Evolutionary conservation across 2,888 invertebrate genomes (phyloP).

Genomic region (Cordilura impudica): DNA sequence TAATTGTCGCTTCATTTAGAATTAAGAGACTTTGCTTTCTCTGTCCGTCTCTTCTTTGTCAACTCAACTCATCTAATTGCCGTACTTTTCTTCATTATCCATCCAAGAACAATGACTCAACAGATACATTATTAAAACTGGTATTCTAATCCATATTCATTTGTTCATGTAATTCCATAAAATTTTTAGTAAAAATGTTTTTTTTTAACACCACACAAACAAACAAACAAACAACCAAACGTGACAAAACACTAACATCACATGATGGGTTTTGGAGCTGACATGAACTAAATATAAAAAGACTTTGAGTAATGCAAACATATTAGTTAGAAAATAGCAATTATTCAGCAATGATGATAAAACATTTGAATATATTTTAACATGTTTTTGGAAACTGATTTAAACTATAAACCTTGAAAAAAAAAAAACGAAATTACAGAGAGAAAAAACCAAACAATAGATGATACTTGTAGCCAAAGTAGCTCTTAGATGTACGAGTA

Average conservation of each 20-base stretch:
- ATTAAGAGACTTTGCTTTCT: too few relatives aligned
- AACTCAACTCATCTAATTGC: too few relatives aligned
- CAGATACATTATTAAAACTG: not conserved
- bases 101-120: too few relatives aligned
- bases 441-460: not conserved
- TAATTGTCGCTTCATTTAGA: too few relatives aligned
- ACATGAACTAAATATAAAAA: not conserved
- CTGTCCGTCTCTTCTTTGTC: too few relatives aligned
- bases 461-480: too few relatives aligned
- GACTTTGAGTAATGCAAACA: conserved; percentile 25
- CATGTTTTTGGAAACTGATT: not conserved
- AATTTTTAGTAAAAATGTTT: conserved; percentile 23
- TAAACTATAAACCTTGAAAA: not conserved
- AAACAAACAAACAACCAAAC: conserved; percentile 1
- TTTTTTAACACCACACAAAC: conserved; percentile 34
- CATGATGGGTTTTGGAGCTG: not conserved
- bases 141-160: conserved; percentile 1
- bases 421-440: not conserved
- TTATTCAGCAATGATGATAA: not conserved
- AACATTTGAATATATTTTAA: not conserved
- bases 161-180: conserved; percentile 21
- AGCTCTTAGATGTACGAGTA: too few relatives aligned
- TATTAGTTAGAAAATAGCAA: conserved; percentile 22
- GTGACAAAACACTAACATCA: conserved; percentile 13
- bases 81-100: too few relatives aligned